Evolutionary conservation across 2,888 invertebrate genomes (phyloP).

Genomic region (Fragum whitleyi): DNA sequence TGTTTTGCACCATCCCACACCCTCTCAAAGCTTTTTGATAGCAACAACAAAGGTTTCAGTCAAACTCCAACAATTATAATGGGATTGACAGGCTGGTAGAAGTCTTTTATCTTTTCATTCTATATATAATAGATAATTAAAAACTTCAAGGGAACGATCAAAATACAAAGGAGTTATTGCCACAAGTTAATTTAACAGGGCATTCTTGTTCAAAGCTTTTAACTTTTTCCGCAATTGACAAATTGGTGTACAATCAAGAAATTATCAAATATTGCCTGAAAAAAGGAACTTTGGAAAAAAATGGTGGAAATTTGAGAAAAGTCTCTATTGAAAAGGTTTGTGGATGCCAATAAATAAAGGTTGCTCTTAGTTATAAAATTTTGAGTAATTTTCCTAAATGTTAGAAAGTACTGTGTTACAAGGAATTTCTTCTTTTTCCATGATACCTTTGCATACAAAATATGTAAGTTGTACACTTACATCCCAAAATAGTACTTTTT

Average conservation of each 20-base stretch:
- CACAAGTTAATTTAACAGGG: background rate
- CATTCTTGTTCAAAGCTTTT: background rate
- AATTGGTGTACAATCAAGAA: too few relatives aligned
- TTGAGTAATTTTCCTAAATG: too few relatives aligned
- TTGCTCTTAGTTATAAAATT: too few relatives aligned
- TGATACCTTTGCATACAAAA: background rate
- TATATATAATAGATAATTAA: slow-evolving; percentile 17
- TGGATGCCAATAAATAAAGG: too few relatives aligned
- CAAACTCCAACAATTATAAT: slow-evolving; percentile 1
- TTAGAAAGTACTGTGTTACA: background rate
- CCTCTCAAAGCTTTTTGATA: background rate
- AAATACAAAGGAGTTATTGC: slow-evolving; percentile 1
- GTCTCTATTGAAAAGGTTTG: too few relatives aligned
- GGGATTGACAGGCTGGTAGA: background rate
- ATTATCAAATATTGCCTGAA: too few relatives aligned
- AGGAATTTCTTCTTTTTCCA: background rate
- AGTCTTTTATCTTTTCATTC: slow-evolving; percentile 2
- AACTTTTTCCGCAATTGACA: background rate
- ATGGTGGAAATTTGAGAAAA: too few relatives aligned
- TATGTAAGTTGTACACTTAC: too few relatives aligned
- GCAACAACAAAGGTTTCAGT: background rate
- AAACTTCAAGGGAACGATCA: slow-evolving; percentile 3
- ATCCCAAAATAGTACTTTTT: too few relatives aligned
- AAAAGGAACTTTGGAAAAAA: too few relatives aligned
- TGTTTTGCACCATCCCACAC: background rate